Conservation (phyloP, 2,797 vertebrate genomes). For the Aplochiton taeniatus region DNA sequence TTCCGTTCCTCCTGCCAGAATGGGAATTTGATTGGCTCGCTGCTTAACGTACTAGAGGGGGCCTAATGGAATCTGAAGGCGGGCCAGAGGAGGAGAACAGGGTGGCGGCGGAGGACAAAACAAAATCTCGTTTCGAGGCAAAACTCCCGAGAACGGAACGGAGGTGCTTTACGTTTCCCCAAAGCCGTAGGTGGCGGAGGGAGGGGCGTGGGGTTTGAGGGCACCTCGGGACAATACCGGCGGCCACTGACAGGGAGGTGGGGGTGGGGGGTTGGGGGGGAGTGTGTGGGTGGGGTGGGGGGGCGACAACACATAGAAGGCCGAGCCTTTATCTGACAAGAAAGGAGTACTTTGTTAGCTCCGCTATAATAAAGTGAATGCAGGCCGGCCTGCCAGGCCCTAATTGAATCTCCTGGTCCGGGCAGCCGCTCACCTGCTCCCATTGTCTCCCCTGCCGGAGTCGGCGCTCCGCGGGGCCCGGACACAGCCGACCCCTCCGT, state of each 20-base stretch:
- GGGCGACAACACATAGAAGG: slow-evolving; percentile 51
- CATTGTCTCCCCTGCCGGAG: slow-evolving; percentile 42
- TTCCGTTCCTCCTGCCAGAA: slow-evolving; percentile 56
- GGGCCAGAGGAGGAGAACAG: slow-evolving; percentile 18
- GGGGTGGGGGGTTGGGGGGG: too few species aligned
- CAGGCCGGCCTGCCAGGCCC: slow-evolving; percentile 39
- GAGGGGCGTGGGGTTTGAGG: slow-evolving; percentile 19
- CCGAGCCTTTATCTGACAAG: slow-evolving; percentile 56
- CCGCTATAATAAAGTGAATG: slow-evolving; percentile 60
- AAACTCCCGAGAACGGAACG: slow-evolving; percentile 42
- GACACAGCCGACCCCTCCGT: slow-evolving; percentile 8
- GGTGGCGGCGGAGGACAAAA: slow-evolving; percentile 6
- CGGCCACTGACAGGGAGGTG: slow-evolving; percentile 20
- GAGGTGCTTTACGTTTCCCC: slow-evolving; percentile 39
- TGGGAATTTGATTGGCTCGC: slow-evolving; percentile 69
- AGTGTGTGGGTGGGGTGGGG: too few species aligned
- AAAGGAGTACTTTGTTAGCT: slow-evolving; percentile 60
- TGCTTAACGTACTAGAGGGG: slow-evolving; percentile 70
- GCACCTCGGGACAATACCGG: slow-evolving; percentile 44
- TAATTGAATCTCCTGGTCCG: slow-evolving; percentile 64
- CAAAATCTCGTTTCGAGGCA: too few species aligned
- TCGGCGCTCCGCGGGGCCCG: slow-evolving; percentile 27
- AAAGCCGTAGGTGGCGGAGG: slow-evolving; percentile 18
- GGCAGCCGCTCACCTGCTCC: slow-evolving; percentile 56
- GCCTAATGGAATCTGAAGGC: slow-evolving; percentile 65